Base-by-base conservation (phyloP, 2,888 invertebrate species). In the Hydroisotoma schaefferi region DNA sequence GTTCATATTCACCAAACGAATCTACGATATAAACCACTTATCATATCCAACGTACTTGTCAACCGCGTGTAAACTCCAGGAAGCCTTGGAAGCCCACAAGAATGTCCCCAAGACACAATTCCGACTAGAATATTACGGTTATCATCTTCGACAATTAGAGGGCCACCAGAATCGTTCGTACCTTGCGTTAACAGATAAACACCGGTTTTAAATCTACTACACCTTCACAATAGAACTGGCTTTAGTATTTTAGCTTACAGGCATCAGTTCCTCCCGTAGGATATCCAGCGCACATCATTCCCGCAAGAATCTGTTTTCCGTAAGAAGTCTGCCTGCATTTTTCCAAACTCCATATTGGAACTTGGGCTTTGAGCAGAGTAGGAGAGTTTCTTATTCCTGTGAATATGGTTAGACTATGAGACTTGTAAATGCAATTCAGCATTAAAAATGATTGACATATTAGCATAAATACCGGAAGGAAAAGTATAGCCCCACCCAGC, bases 221-320 rank as follows among this genome's bases (percentile, higher is more conserved):
- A n/a, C n/a, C 6, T 33, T 6, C 33, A 33, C 6, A 33, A 10
- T 15, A 40, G 40, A 15, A 5, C 15, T 20, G 15, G 15, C 15
- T 40, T 40, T 40, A 40, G n/a, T 40, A 10, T 40, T 5, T n/a
- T n/a, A n/a, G n/a, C 53, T 66, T 67, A 20, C 63, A 65, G 28
- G 66, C 71, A 27, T 61, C 55, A 12, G 59, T 59, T 8, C 67
- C 67, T 15, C 40, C 40, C 26, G 59, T 48, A 10, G 61, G 25
- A 26, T 38, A 64, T 28, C 71, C 71, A 10, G 66, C 69, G 51
- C 71, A 71, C 25, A 71, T n/a, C 67, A 71, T 69, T 10, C 52
- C 53, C 20, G 55, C 59, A 2, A 58, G 54, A 20, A 63, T 27
- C 12, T 59, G 55, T 22, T 59, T 63, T 48, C 58, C 58, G 2